phyloP scores from a whole-genome alignment of 2,888 invertebrate genomes.

The Heliconius ethilla region DNA sequence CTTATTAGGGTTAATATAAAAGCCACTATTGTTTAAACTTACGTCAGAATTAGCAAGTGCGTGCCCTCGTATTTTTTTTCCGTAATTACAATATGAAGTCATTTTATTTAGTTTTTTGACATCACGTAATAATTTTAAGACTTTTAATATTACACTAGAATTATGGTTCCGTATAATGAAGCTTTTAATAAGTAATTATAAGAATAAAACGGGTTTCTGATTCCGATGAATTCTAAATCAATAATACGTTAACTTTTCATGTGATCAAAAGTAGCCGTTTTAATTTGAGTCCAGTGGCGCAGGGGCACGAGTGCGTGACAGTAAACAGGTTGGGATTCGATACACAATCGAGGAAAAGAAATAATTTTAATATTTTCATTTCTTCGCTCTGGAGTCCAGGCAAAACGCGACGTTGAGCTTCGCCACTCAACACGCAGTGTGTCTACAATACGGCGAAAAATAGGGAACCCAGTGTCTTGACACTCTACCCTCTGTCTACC shows the following conservation, averaged over 20 bases:
- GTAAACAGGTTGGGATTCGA: too few species aligned
- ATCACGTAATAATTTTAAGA: neutral
- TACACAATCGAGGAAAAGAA: too few species aligned
- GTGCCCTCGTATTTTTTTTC: constrained; percentile 34
- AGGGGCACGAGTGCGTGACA: too few species aligned
- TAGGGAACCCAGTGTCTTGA: too few species aligned
- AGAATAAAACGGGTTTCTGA: neutral
- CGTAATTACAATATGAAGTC: constrained; percentile 21
- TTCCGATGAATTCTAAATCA: neutral
- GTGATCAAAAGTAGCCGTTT: neutral
- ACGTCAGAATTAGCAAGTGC: constrained; percentile 23
- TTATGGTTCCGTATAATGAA: neutral
- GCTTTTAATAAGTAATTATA: neutral
- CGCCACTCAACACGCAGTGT: too few species aligned
- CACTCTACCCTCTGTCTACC: too few species aligned
- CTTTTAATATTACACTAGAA: neutral
- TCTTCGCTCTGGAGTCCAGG: too few species aligned
- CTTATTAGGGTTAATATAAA: constrained; percentile 33
- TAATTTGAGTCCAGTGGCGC: too few species aligned
- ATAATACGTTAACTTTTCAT: neutral
- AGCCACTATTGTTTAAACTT: constrained; percentile 29
- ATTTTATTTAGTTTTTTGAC: constrained; percentile 16
- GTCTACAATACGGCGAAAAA: too few species aligned
- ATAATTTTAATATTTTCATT: too few species aligned
- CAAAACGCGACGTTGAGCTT: too few species aligned